Percentiles rank a stretch among this genome's conserved stretches.
Evolutionary conservation across 2,797 vertebrate species (phyloP).

Genomic region (Sebastes variabilis): DNA sequence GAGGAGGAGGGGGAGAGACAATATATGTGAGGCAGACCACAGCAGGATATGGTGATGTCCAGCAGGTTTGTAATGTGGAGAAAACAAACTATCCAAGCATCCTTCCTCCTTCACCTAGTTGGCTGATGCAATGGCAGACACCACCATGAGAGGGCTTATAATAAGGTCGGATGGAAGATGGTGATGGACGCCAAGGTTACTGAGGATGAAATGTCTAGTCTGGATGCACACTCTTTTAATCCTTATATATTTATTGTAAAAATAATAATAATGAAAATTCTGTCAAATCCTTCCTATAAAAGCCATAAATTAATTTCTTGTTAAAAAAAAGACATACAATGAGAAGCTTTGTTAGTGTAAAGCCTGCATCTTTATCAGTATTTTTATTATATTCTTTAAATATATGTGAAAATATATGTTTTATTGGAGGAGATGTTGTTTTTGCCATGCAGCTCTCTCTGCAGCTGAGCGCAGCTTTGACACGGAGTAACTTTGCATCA

Average conservation of each 20-base stretch:
- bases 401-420: background rate
- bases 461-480: constrained; percentile 60
- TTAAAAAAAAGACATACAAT: background rate
- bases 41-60: constrained; percentile 34
- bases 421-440: background rate
- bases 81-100: constrained; percentile 50
- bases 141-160: background rate
- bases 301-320: background rate
- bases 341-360: background rate
- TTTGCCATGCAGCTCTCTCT: constrained; percentile 28
- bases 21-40: constrained; percentile 56
- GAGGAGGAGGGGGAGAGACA: background rate
- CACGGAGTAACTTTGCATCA: constrained; percentile 63
- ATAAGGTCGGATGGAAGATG: constrained; percentile 23
- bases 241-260: background rate
- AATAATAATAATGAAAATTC: rapidly evolving
- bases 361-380: background rate
- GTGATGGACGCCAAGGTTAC: constrained; percentile 50
- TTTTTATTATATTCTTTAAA: background rate
- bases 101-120: constrained; percentile 50
- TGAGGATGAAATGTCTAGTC: background rate
- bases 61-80: constrained; percentile 33
- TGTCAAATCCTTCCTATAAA: background rate
- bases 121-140: constrained; percentile 61
- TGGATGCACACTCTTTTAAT: background rate